Evolutionary conservation across 2,113 vertebrate species (phyloP), one percentile per base, ranked within the genome.

Genomic region (Mus pahari): DNA sequence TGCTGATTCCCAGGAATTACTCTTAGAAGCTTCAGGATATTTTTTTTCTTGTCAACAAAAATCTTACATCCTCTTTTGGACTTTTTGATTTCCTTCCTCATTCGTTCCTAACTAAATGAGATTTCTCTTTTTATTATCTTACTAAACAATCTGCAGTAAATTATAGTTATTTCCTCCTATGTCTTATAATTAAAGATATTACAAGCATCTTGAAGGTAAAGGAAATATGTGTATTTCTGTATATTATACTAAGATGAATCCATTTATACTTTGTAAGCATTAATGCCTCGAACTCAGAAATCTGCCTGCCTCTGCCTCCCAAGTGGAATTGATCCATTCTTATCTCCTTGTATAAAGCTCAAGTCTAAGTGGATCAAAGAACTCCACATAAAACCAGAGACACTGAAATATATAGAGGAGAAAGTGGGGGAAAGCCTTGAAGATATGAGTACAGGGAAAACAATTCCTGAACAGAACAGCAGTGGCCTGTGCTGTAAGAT

Each of bases 101-200:
- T n/a, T 28, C 11, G 2, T 89, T 89, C 42, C 86, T 17, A 81
- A 31, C 17, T 91, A 22, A 33, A 60, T 89, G 48, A 8, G 19
- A 84, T 82, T 42, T 91, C 70, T 68, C 86, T 87, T 92, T 87
- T 84, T n/a, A 77, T 93, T 82, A 90, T 24, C 6, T 81, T 92
- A 55, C 42, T 5, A 81, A 1, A 42, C 36, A 92, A 74, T 42
- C 71, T 94, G 36, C 66, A 22, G 3, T 55, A 55, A 92, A 87
- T 74, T 81, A 86, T 8, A 79, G 26, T 71, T 90, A 45, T 71
- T 87, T 87, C 24, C 33, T 62, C 26, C 12, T 28, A 86, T 79
- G 36, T 42, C 33, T 81, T 31, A 86, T 28, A 87, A 81, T 42
- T 42, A 91, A 86, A 91, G 26, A 13, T 3, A 79, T 33, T 19